phyloP scores from a whole-genome alignment of 1,140 invertebrate species.

The Xylocopa sonorina region DNA sequence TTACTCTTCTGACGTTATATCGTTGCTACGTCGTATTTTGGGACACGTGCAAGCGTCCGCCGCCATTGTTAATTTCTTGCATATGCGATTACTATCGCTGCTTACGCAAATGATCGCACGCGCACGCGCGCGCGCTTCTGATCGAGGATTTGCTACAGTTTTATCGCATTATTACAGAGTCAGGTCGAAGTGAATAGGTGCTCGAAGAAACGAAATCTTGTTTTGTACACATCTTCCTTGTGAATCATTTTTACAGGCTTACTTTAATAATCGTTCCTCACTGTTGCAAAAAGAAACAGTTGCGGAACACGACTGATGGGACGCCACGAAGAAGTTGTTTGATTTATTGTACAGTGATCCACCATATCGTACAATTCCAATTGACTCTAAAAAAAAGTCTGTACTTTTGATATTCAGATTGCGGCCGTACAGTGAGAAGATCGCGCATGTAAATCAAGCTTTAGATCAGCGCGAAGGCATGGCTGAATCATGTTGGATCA shows the following conservation, averaged over 20 bases:
- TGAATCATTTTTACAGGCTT: too few relatives aligned
- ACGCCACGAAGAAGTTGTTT: neutral
- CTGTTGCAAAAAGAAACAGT: neutral
- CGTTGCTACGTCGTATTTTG: conserved; percentile 26
- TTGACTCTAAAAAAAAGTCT: neutral
- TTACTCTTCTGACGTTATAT: conserved; percentile 39
- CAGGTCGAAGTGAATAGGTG: too few relatives aligned
- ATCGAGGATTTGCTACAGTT: neutral
- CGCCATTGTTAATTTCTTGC: conserved; percentile 24
- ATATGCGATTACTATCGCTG: conserved; percentile 33
- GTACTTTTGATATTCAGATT: neutral
- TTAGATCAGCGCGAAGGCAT: neutral
- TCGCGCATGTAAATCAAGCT: conserved; percentile 14
- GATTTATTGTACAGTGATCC: neutral
- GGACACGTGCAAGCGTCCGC: conserved; percentile 27
- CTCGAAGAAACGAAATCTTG: neutral
- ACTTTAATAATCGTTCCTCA: neutral
- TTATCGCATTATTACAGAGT: neutral
- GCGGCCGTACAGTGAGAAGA: neutral
- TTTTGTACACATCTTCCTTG: too few relatives aligned
- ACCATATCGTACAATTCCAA: neutral
- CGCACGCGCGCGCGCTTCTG: too few relatives aligned
- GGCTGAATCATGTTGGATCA: neutral
- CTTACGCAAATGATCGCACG: conserved; percentile 13
- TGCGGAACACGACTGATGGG: neutral